phyloP scores from a whole-genome alignment of 2,888 invertebrate genomes.

The Prosapia bicincta region DNA sequence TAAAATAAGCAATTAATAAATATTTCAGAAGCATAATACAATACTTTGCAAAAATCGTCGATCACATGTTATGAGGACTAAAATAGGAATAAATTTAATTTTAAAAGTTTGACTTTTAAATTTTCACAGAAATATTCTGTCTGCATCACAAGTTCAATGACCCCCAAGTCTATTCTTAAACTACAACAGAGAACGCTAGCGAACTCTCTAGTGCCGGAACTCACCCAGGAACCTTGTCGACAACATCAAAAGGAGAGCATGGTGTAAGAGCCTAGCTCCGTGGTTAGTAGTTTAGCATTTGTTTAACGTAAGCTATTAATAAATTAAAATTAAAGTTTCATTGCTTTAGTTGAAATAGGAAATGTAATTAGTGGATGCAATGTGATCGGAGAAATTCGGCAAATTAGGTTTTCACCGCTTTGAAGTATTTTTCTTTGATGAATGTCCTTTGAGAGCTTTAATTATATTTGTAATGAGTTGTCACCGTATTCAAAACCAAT shows the following conservation, averaged over 20 bases:
- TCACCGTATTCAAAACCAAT: too few relatives aligned
- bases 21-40: too few relatives aligned
- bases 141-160: neutral
- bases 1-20: neutral
- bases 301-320: too few relatives aligned
- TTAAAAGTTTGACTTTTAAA: neutral
- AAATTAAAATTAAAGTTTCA: too few relatives aligned
- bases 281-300: neutral
- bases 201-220: neutral
- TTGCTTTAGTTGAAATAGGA: too few relatives aligned
- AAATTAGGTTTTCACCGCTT: too few relatives aligned
- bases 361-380: too few relatives aligned
- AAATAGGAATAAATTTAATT: neutral
- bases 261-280: neutral
- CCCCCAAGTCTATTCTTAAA: neutral
- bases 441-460: too few relatives aligned
- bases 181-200: neutral
- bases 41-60: neutral
- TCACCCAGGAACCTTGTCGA: neutral
- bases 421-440: too few relatives aligned
- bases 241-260: neutral
- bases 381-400: too few relatives aligned
- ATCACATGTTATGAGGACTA: neutral
- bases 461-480: too few relatives aligned
- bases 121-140: neutral